These are phyloP conservation scores for Gorsachius magnificus DNA, from an alignment of 2,797 vertebrate genomes.

Conservation along the genomic window DNA sequence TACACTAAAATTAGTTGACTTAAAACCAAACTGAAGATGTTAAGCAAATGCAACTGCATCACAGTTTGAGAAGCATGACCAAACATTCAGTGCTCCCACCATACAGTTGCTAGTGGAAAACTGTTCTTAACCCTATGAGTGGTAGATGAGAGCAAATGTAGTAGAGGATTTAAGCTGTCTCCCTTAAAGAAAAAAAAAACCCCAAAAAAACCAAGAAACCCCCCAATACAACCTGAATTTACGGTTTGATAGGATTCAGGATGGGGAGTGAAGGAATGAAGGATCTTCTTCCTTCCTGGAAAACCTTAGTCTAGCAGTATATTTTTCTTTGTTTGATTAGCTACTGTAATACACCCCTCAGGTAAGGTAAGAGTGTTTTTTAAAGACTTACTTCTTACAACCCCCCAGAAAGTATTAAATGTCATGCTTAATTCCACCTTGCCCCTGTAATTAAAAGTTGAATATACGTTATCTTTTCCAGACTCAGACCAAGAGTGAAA, in stretches of 20 bases:
- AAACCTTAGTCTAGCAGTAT: neutral
- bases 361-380: neutral
- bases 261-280: neutral
- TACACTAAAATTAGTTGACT: neutral
- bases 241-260: neutral
- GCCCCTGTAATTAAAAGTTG: neutral
- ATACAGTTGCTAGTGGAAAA: neutral
- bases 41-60: neutral
- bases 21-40: neutral
- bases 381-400: neutral
- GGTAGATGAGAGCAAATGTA: neutral
- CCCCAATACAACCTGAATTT: neutral
- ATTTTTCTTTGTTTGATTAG: neutral
- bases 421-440: neutral
- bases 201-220: too few relatives aligned
- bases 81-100: rapidly evolving
- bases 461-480: neutral
- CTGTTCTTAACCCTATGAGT: neutral
- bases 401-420: neutral
- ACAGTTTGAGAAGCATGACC: neutral
- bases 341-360: neutral
- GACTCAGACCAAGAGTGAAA: neutral
- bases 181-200: too few relatives aligned
- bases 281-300: neutral
- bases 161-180: neutral